A percentile compares a stretch with the other conserved stretches of the same genome.
These are phyloP conservation scores for Balaeniceps rex DNA, from an alignment of 2,113 vertebrate genomes.

Conservation along the genomic window DNA sequence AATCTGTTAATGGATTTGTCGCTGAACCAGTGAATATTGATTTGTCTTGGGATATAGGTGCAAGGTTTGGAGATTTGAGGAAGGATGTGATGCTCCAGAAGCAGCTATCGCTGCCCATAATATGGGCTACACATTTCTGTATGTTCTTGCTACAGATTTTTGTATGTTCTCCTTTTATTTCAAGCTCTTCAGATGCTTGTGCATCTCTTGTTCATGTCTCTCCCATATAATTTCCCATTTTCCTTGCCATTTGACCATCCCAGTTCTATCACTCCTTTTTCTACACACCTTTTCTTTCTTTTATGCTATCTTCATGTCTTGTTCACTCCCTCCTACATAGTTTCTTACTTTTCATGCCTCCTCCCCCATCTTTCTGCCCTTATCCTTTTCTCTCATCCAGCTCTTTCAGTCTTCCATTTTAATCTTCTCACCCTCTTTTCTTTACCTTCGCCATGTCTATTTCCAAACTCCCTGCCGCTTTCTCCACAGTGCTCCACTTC, in stretches of 20 bases:
- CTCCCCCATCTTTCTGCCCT: background rate
- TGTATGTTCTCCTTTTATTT: background rate
- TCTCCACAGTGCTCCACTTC: background rate
- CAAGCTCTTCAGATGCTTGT: background rate
- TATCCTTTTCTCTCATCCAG: background rate
- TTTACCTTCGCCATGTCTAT: background rate
- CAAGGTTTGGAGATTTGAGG: background rate
- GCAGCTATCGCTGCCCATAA: background rate
- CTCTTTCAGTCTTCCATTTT: background rate
- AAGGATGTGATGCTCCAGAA: background rate
- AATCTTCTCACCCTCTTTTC: background rate
- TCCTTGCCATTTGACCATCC: background rate
- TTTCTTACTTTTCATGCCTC: background rate
- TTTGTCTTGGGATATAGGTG: background rate
- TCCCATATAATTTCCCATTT: background rate
- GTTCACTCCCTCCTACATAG: background rate
- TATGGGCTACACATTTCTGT: background rate
- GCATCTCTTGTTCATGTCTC: background rate
- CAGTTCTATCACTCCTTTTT: background rate
- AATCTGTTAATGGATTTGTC: background rate
- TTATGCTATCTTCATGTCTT: background rate
- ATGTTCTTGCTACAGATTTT: background rate
- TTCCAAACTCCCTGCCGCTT: background rate
- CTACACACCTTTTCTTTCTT: background rate
- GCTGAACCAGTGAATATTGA: background rate